Base-by-base conservation (phyloP, 2,888 invertebrate genomes). In the Hyposoter dolosus region DNA sequence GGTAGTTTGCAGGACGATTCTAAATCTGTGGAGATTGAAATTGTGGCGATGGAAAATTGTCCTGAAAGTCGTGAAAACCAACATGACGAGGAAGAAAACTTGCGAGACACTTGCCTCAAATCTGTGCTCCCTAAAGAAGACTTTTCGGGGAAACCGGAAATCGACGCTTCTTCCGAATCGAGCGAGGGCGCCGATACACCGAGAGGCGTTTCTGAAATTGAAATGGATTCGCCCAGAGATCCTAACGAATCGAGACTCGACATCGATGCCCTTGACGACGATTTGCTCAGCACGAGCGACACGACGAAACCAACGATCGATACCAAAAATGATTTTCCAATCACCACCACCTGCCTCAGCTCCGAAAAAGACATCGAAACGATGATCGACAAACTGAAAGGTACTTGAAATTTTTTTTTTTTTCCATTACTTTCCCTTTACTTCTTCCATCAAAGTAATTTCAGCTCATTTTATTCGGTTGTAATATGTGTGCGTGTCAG, bases 311-410 rank as follows among this genome's bases (percentile, higher is more conserved):
- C 60, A n/a, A 40, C 56, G 9, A 84, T 78, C 23, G 89, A 92
- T 0, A 78, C 86, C 3, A 92, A 92, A 74, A 88, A 89, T 10
- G 92, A 93, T 56, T 92, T 91, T 68, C 91, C 91, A 28, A 88
- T 90, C 0, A 83, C 90, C 0, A 86, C 90, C 0, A 89, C 91
- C 19, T 91, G 90, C 56, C 88, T 90, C 4, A 90, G 91, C 5
- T 92, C 94, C 0, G 94, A 94, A 68, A 93, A 93, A 74, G 93
- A 94, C 81, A 93, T 94, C 77, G 92, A 92, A 79, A 90, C 91
- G n/a, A 93, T 93, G 93, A 94, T 94, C 65, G 91, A 93, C 47
- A 93, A 93, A 84, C 87, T 94, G 28, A 92, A 92, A 93, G 94
- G 74, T 74, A 74, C 19, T 74, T 43, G 19, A 10, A 40, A 43